phyloP scores from a whole-genome alignment of 2,113 vertebrate genomes.

The Sinocyclocheilus grahami region DNA sequence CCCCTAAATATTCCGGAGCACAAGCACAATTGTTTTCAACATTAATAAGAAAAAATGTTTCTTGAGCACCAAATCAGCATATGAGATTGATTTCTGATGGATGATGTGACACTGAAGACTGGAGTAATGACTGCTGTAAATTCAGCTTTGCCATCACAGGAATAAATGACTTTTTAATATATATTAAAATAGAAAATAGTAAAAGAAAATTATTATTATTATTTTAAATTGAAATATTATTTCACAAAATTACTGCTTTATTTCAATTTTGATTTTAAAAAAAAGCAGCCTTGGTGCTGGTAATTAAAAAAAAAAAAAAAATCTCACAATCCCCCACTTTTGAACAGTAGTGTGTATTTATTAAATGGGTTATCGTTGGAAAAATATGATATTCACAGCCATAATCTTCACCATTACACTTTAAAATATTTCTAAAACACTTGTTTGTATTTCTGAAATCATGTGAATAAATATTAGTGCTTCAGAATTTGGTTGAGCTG shows the following conservation, averaged over 20 bases:
- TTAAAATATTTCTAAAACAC: not conserved
- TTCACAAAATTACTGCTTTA: not conserved
- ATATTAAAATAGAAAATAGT: not conserved
- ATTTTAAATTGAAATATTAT: not conserved
- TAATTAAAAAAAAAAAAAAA: no score
- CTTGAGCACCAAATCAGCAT: not conserved
- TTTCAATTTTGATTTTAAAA: no score
- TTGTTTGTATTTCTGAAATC: not conserved
- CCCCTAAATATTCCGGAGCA: not conserved
- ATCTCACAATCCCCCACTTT: not conserved
- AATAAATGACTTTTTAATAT: not conserved
- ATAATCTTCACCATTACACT: constrained; percentile 1
- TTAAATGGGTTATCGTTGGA: not conserved
- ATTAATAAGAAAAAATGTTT: not conserved
- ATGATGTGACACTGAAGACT: not conserved
- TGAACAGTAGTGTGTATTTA: not conserved
- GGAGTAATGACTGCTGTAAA: not conserved
- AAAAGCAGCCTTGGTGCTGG: no score
- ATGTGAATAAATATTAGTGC: constrained; percentile 40
- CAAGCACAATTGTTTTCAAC: not conserved
- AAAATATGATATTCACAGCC: not conserved
- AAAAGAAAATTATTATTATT: not conserved
- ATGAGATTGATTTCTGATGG: not conserved
- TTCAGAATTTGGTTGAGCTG: constrained; percentile 26
- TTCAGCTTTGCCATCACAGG: not conserved